Evolutionary conservation across 2,113 vertebrate species (phyloP).

Genomic region (Thomomys bottae): DNA sequence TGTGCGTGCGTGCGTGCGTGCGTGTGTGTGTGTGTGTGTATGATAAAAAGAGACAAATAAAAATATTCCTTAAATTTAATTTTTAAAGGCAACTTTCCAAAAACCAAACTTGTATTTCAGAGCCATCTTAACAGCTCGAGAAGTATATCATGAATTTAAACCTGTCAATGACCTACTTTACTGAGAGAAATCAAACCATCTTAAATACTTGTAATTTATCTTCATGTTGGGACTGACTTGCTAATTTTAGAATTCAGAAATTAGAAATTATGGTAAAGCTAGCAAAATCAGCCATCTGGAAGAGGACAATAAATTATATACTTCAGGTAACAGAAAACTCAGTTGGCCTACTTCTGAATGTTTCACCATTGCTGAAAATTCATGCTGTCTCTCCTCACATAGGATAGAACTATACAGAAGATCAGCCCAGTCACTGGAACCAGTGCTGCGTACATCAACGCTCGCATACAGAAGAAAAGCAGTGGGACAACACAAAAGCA

Average conservation of each 20-base stretch:
- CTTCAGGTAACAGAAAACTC: constrained; percentile 37
- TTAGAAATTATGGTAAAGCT: constrained; percentile 54
- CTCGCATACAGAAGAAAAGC: background rate
- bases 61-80: constrained; percentile 51
- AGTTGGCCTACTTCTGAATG: background rate
- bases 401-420: background rate
- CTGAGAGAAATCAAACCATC: constrained; percentile 45
- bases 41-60: constrained; percentile 45
- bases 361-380: background rate
- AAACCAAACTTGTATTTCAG: constrained; percentile 52
- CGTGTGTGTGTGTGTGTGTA: too few relatives aligned
- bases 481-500: background rate
- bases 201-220: constrained; percentile 58
- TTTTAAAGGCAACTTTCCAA: constrained; percentile 63
- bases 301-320: background rate
- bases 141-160: constrained; percentile 58
- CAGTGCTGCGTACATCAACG: background rate
- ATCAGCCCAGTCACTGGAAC: background rate
- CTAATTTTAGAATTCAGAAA: constrained; percentile 60
- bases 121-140: constrained; percentile 48
- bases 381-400: background rate
- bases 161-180: constrained; percentile 49
- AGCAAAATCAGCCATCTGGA: constrained; percentile 39
- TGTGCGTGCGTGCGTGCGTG: too few relatives aligned
- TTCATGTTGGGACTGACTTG: constrained; percentile 1